These are phyloP conservation scores for Lasioglossum albipes DNA, from an alignment of 1,140 invertebrate genomes.

Conservation along the genomic window DNA sequence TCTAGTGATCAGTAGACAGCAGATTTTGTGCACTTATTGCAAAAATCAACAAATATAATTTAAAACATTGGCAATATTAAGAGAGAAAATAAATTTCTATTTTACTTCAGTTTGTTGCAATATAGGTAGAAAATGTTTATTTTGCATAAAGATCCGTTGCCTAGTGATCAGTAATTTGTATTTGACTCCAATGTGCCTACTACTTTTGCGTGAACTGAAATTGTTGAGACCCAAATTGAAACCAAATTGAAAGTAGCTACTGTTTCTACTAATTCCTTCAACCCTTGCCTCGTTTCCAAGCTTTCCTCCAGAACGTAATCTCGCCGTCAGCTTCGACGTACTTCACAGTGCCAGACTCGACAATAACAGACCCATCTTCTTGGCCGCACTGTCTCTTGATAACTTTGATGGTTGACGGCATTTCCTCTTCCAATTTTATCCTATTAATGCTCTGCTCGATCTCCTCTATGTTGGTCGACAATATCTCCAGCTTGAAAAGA, in stretches of 20 bases:
- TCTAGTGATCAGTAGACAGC: neutral
- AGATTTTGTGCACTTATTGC: too few relatives aligned
- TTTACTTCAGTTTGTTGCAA: too few relatives aligned
- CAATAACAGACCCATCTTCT: conserved; percentile 41
- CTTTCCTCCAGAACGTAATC: conserved; percentile 50
- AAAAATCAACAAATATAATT: too few relatives aligned
- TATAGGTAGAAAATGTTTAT: too few relatives aligned
- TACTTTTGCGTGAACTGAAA: too few relatives aligned
- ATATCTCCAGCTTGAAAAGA: conserved; percentile 65
- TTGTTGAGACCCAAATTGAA: too few relatives aligned
- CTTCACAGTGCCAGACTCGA: conserved; percentile 42
- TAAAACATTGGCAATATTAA: too few relatives aligned
- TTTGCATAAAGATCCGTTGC: too few relatives aligned
- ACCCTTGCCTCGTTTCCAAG: conserved; percentile 33
- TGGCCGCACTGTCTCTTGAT: conserved; percentile 48
- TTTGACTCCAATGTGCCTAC: too few relatives aligned
- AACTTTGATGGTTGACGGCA: conserved; percentile 51
- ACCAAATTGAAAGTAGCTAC: too few relatives aligned
- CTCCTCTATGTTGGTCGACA: conserved; percentile 50
- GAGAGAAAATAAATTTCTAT: too few relatives aligned
- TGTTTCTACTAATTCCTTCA: neutral
- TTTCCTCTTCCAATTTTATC: conserved; percentile 65
- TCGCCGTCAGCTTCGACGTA: conserved; percentile 58
- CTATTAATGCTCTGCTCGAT: conserved; percentile 64
- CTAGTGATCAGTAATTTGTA: too few relatives aligned